Evolutionary conservation across 2,888 invertebrate genomes (phyloP), one percentile per base, ranked within the genome.

Genomic region (Ypsolopha scabrella): DNA sequence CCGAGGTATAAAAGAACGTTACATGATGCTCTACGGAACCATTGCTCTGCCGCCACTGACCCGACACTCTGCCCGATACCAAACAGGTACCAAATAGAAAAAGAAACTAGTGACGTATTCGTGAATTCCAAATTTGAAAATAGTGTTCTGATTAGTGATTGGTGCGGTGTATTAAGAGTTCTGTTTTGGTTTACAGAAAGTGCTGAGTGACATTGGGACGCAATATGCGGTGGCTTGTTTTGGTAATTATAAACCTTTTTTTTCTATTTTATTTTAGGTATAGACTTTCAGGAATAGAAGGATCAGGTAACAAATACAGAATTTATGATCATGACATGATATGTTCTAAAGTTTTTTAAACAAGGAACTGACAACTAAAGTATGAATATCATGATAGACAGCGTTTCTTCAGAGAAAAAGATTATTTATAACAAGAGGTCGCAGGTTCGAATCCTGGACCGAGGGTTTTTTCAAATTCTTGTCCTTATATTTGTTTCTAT

Each of bases 1-100:
- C 83, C 83, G 79, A 77, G 78, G 83, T 86, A 86, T 86, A 86
- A 77, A 86, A 86, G 85, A 80, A 77, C 68, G 73, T 70, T 70
- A 68, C 78, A 67, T 65, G 64, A 70, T 70, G 71, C 67, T 72
- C 69, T 70, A 70, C 72, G 66, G 72, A 80, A 75, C 78, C 79
- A 86, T 85, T 85, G 72, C 81, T 72, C 69, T 72, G 64, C 68
- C 67, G 67, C 72, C 71, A 70, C 65, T 70, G 70, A 61, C 58
- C 58, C 57, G 63, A 54, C 66, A 57, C 57, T 60, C 60, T 59
- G 60, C 59, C 58, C 56, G 24, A 56, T 63, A 56, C 48, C 8
- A 43, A 46, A 41, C 63, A 66, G 66, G 66, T 66, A 60, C 56
- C 34, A 11, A 24, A 4, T 24, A n/a, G 10, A 9, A 13, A 39